phyloP scores from a whole-genome alignment of 2,888 invertebrate species.

The Siphlonurus alternatus region DNA sequence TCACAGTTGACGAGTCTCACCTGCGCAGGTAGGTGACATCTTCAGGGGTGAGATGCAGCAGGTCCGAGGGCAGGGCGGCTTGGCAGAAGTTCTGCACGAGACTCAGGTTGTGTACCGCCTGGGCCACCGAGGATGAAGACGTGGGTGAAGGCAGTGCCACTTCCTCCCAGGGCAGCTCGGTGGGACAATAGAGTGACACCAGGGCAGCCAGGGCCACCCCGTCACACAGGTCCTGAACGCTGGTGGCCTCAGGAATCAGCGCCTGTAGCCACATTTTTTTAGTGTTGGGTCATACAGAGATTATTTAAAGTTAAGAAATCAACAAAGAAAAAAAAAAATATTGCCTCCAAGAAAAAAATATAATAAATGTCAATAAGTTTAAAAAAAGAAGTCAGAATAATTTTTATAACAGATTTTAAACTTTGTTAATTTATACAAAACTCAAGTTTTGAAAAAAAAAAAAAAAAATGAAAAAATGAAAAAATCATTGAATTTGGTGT shows the following conservation, averaged over 20 bases:
- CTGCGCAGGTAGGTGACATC: slow-evolving; percentile 88
- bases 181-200: slow-evolving; percentile 80
- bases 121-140: slow-evolving; percentile 51
- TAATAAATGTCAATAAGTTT: slow-evolving; percentile 6
- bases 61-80: slow-evolving; percentile 52
- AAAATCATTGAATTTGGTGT: too few species aligned
- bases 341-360: too few species aligned
- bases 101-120: slow-evolving; percentile 81
- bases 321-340: not conserved
- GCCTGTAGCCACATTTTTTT: too few species aligned
- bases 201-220: slow-evolving; percentile 77
- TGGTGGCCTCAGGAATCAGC: slow-evolving; percentile 29
- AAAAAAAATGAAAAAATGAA: too few species aligned
- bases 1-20: too few species aligned
- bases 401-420: not conserved
- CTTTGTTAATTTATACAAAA: too few species aligned
- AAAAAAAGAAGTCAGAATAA: not conserved
- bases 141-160: slow-evolving; percentile 31
- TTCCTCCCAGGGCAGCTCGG: slow-evolving; percentile 54
- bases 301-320: slow-evolving; percentile 3
- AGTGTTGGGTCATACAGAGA: slow-evolving; percentile 17
- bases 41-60: slow-evolving; percentile 90
- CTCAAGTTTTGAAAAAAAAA: too few species aligned
- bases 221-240: slow-evolving; percentile 77
- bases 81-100: slow-evolving; percentile 76